phyloP scores from a whole-genome alignment of 2,888 invertebrate species.

The Acanthosepion esculentum region DNA sequence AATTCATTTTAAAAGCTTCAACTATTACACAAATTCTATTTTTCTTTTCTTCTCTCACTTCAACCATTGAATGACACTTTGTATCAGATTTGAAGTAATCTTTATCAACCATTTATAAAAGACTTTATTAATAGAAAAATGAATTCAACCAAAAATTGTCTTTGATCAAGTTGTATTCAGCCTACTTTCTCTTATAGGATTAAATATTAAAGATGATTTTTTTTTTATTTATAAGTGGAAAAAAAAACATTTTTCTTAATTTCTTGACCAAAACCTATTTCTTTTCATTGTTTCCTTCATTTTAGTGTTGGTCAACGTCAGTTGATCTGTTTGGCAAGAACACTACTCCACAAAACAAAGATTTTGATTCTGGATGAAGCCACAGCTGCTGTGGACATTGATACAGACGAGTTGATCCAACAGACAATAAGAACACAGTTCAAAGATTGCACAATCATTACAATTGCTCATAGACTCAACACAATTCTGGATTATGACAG shows the following conservation, averaged over 20 bases:
- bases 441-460: slow-evolving; percentile 39
- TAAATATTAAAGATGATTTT: not conserved
- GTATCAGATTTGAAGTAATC: too few species aligned
- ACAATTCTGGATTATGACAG: slow-evolving; percentile 47
- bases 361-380: slow-evolving; percentile 47
- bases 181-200: not conserved
- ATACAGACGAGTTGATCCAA: slow-evolving; percentile 43
- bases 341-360: slow-evolving; percentile 41
- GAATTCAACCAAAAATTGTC: not conserved
- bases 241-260: not conserved
- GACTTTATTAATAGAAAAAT: too few species aligned
- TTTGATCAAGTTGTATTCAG: not conserved
- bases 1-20: too few species aligned
- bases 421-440: slow-evolving; percentile 24
- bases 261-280: not conserved
- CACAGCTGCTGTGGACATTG: slow-evolving; percentile 44
- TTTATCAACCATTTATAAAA: too few species aligned
- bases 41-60: too few species aligned
- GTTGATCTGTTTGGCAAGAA: slow-evolving; percentile 41
- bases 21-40: too few species aligned
- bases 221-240: not conserved
- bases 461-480: slow-evolving; percentile 47
- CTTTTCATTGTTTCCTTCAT: not conserved
- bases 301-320: slow-evolving; percentile 41
- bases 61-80: too few species aligned